phyloP scores from a whole-genome alignment of 2,113 vertebrate genomes.

The Turnix velox region DNA sequence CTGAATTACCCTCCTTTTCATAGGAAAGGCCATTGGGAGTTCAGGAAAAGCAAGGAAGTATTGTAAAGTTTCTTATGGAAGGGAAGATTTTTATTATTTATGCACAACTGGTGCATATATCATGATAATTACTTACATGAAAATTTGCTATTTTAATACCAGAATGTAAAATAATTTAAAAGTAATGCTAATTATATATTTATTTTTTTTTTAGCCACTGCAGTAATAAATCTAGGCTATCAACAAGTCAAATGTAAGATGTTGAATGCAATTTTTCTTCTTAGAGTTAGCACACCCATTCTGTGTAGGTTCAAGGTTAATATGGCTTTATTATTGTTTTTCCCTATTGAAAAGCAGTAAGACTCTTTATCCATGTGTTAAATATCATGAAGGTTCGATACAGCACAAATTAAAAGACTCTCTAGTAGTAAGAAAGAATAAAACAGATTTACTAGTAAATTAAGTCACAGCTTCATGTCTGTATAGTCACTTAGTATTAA shows the following conservation, averaged over 20 bases:
- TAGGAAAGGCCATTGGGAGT: not conserved
- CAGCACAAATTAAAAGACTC: not conserved
- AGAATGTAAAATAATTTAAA: not conserved
- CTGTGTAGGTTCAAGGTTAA: not conserved
- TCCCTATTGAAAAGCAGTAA: not conserved
- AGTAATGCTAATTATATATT: not conserved
- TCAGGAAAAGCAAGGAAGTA: not conserved
- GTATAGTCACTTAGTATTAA: not conserved
- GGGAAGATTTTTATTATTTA: not conserved
- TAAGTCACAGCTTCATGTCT: not conserved
- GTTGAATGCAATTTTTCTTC: not conserved
- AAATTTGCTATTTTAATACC: not conserved
- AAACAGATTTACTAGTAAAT: not conserved
- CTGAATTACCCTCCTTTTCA: not conserved
- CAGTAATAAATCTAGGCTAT: not conserved
- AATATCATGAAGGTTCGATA: not conserved
- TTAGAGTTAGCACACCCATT: not conserved
- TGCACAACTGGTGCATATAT: not conserved
- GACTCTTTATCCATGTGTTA: not conserved
- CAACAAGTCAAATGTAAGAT: not conserved
- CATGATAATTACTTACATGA: not conserved
- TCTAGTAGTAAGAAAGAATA: not conserved
- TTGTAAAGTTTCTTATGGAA: not conserved
- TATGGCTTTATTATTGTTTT: not conserved
- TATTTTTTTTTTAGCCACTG: not conserved